Conservation (phyloP, 2,797 vertebrate species). For the Sebastes vulpes region DNA sequence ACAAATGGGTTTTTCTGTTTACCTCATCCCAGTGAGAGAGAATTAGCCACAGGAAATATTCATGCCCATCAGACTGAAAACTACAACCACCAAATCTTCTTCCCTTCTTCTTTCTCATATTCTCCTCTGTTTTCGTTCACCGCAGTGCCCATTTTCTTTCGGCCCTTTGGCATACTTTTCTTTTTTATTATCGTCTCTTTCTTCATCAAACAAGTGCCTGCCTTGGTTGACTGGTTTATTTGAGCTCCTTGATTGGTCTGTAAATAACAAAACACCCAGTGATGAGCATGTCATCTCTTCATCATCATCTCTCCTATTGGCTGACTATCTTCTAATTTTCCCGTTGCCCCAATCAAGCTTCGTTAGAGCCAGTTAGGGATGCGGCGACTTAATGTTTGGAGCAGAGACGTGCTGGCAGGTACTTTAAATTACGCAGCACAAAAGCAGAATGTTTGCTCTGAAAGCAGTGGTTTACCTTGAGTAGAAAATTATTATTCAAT, state of each 20-base stretch:
- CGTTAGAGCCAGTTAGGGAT: background rate
- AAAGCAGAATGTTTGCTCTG: slow-evolving; percentile 14
- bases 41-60: background rate
- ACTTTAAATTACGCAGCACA: slow-evolving; percentile 16
- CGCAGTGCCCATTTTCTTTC: background rate
- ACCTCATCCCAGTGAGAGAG: background rate
- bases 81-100: background rate
- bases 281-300: background rate
- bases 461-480: slow-evolving; percentile 29
- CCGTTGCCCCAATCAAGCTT: background rate
- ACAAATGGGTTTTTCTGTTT: slow-evolving; percentile 9
- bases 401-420: slow-evolving; percentile 8
- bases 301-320: background rate
- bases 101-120: background rate
- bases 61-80: background rate
- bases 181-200: background rate
- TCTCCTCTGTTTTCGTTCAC: background rate
- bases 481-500: slow-evolving; percentile 47
- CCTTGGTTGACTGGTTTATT: background rate
- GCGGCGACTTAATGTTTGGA: slow-evolving; percentile 5
- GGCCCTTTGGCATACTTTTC: background rate
- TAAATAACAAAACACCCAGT: background rate
- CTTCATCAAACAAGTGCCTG: background rate
- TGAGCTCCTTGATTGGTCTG: background rate
- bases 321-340: background rate